Base-by-base conservation (phyloP, 2,888 invertebrate genomes). In the Monopis laevigella region DNA sequence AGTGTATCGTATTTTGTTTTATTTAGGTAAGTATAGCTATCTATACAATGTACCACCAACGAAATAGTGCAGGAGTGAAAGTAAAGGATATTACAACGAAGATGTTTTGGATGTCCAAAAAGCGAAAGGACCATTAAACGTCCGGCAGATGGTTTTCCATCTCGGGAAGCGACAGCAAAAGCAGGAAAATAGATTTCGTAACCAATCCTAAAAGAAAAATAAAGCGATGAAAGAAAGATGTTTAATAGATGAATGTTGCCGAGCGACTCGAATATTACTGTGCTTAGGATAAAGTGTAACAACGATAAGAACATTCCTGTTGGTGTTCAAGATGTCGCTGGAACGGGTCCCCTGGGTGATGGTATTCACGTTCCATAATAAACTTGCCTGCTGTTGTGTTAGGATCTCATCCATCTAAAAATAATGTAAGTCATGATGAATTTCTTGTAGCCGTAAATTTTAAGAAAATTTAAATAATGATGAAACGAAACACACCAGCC, bases 241-340 rank as follows among this genome's bases (percentile, higher is more conserved):
- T n/a, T n/a, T n/a, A n/a, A n/a, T n/a, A n/a, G n/a, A n/a, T n/a
- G n/a, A n/a, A n/a, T n/a, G n/a, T 83, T 83, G 71, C 81, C 82
- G 1, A 84, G 85, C 39, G 85, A 85, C 57, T 85, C 85, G 0
- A 85, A 85, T 54, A 77, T 85, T 41, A 85, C 85, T 0, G 78
- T 85, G 2, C 65, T 85, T 6, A 59, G 83, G 51, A 81, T 85
- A 59, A 81, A 82, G 50, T 48, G 53, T 59, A 50, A 59, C 58
- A n/a, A 57, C 4, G 62, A 54, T 24, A n/a, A n/a, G n/a, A n/a
- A n/a, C n/a, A n/a, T n/a, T n/a, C n/a, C n/a, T 17, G 16, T 8
- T 41, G 70, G 69, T 43, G 54, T 75, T 43, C 82, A 81, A 55
- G 69, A 80, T 43, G 74, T 74, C 52, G 60, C 72, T 2, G 75